Percentiles rank a stretch among this genome's conserved stretches.
phyloP scores from a whole-genome alignment of 23 tunicate species.

The Oikopleura vanhoeffeni region DNA sequence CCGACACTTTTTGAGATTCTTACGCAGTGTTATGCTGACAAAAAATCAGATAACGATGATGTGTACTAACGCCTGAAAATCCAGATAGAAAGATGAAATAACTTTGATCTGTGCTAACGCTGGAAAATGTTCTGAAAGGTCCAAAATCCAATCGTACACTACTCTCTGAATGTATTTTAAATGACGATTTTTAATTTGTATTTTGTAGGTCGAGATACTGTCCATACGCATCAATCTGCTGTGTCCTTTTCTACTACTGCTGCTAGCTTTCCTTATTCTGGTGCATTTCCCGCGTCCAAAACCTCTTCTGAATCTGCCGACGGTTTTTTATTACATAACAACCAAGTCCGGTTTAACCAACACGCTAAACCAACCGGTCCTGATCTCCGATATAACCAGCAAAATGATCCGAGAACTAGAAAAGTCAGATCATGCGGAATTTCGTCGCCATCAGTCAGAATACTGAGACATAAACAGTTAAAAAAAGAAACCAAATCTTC shows the following conservation, averaged over 20 bases:
- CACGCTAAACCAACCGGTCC: neutral
- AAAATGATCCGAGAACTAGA: neutral
- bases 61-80: no score
- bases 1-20: no score
- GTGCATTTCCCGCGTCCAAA: neutral
- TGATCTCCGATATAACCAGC: neutral
- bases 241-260: neutral
- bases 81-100: no score
- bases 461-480: neutral
- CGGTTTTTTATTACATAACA: neutral
- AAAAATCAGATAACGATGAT: no score
- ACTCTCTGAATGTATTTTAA: no score
- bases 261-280: neutral
- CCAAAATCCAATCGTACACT: no score
- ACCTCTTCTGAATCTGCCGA: neutral
- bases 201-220: neutral
- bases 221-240: neutral
- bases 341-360: neutral
- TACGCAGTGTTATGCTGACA: no score
- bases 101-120: no score
- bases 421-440: neutral
- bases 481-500: neutral
- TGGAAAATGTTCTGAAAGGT: no score
- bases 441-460: neutral
- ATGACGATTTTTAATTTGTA: no score